Evolutionary conservation across 2,888 invertebrate genomes (phyloP).

Genomic region (Hydropsyche betteni): DNA sequence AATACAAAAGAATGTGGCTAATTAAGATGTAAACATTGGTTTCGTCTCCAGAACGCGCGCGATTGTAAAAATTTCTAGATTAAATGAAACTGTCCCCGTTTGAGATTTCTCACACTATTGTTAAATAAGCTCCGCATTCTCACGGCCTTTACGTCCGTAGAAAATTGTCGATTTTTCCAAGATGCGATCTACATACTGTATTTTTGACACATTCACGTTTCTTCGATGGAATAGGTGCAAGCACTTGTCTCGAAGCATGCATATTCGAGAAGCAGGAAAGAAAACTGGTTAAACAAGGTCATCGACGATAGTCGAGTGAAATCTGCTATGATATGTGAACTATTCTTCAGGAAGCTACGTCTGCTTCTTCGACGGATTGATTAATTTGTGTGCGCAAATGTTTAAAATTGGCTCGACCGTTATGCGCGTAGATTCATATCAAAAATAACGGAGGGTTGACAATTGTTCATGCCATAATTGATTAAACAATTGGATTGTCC

Average conservation of each 20-base stretch:
- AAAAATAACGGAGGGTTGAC: conserved; percentile 10
- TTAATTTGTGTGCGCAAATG: too few species aligned
- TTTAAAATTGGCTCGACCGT: background rate
- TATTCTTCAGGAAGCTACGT: conserved; percentile 27
- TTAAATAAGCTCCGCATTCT: background rate
- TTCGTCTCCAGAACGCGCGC: background rate
- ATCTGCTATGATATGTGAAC: conserved; percentile 33
- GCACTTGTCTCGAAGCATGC: background rate
- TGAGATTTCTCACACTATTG: background rate
- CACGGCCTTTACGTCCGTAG: too few species aligned
- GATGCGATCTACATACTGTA: too few species aligned
- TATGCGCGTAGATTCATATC: background rate
- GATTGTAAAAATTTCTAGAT: background rate
- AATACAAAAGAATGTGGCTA: too few species aligned
- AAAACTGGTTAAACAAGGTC: conserved; percentile 40
- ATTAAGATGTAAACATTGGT: conserved; percentile 22
- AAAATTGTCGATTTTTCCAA: too few species aligned
- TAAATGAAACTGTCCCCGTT: background rate
- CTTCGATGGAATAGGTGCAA: conserved; percentile 17
- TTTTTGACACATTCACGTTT: too few species aligned
- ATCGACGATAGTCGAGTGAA: conserved; percentile 21
- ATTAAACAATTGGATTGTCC: background rate
- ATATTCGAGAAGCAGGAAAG: conserved; percentile 36
- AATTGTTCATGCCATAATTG: too few species aligned
- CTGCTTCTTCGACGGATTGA: conserved; percentile 1